These are phyloP conservation scores for Orthonevra nobilis DNA, from an alignment of 2,888 invertebrate genomes.

Conservation along the genomic window DNA sequence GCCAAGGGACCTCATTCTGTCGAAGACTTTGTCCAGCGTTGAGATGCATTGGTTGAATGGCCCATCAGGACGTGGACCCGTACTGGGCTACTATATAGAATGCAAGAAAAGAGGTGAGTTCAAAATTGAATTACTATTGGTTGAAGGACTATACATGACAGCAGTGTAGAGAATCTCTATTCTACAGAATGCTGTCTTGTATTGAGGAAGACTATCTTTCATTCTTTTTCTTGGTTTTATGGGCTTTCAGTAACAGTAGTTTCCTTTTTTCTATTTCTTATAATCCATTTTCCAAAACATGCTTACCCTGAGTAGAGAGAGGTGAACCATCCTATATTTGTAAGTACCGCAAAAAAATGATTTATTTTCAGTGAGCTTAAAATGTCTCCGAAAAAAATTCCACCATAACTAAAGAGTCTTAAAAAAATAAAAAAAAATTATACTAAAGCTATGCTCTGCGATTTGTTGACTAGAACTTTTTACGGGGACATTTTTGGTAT, in stretches of 20 bases:
- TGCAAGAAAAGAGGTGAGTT: slow-evolving; percentile 87
- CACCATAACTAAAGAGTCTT: too few species aligned
- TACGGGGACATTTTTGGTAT: too few species aligned
- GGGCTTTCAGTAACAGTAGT: slow-evolving; percentile 71
- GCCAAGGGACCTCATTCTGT: slow-evolving; percentile 86
- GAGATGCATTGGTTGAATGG: slow-evolving; percentile 94
- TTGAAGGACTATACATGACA: slow-evolving; percentile 21
- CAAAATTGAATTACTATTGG: not conserved
- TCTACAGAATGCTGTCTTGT: slow-evolving; percentile 13
- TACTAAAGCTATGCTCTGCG: too few species aligned
- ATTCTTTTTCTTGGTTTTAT: slow-evolving; percentile 71
- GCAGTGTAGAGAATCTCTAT: slow-evolving; percentile 1
- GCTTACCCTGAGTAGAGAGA: slow-evolving; percentile 77
- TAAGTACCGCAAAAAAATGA: slow-evolving; percentile 75
- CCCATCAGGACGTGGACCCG: slow-evolving; percentile 90
- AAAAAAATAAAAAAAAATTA: too few species aligned
- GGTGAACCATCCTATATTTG: slow-evolving; percentile 79
- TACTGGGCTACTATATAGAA: slow-evolving; percentile 94
- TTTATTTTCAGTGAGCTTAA: slow-evolving; percentile 3
- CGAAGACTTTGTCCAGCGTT: slow-evolving; percentile 90
- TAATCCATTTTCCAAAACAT: slow-evolving; percentile 69
- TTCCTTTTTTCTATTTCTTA: slow-evolving; percentile 63
- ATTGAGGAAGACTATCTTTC: slow-evolving; percentile 4
- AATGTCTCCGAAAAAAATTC: too few species aligned
- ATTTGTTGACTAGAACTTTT: too few species aligned